A percentile compares a stretch with the other conserved stretches of the same genome.
These are phyloP conservation scores for Phalloptychus januarius DNA, from an alignment of 2,797 vertebrate genomes.

Conservation along the genomic window DNA sequence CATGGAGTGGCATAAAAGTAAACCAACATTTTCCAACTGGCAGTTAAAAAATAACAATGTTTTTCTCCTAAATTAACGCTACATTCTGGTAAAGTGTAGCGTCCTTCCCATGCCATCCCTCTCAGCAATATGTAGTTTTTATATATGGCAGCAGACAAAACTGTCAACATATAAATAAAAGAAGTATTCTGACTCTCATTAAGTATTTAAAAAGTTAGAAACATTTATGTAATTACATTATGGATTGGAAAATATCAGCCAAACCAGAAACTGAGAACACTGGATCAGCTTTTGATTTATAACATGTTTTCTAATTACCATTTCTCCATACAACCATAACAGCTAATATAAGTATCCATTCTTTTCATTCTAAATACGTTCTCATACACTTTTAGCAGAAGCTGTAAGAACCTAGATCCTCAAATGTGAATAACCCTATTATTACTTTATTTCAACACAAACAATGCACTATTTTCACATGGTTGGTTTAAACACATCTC, in stretches of 20 bases:
- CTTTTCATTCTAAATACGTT: not conserved
- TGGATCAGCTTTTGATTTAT: not conserved
- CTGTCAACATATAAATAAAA: not conserved
- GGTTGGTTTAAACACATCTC: not conserved
- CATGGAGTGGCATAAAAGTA: not conserved
- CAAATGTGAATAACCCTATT: constrained; percentile 23
- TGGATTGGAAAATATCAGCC: not conserved
- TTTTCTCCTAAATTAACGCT: not conserved
- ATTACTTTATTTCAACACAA: constrained; percentile 43
- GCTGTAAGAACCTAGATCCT: constrained; percentile 26
- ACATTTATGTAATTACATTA: not conserved
- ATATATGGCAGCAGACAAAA: not conserved
- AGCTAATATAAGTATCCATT: not conserved
- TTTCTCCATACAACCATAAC: too few species aligned
- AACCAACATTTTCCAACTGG: not conserved
- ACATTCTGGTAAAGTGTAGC: not conserved
- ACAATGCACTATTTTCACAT: constrained; percentile 28
- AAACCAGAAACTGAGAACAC: not conserved
- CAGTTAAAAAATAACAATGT: not conserved
- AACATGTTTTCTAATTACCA: not conserved
- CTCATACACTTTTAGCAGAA: constrained; percentile 14
- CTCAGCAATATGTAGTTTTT: not conserved
- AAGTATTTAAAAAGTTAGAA: not conserved
- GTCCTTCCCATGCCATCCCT: not conserved
- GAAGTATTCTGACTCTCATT: not conserved